These are phyloP conservation scores for Patiria pectinifera DNA, from an alignment of 53 echinoderm and acorn worm genomes.

Conservation along the genomic window DNA sequence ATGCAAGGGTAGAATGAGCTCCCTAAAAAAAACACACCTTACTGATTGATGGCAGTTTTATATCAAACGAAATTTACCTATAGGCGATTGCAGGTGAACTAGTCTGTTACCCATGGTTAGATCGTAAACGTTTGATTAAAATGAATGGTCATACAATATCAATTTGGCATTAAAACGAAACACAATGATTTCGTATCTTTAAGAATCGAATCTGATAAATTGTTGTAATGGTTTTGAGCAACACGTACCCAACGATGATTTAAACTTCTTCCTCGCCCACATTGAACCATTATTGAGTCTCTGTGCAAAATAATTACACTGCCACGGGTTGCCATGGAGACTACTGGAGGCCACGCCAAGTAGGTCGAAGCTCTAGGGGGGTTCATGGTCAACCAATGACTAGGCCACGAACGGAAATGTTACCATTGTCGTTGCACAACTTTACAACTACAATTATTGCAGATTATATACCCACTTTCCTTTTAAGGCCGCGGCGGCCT, in stretches of 20 bases:
- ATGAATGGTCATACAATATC: too few relatives aligned
- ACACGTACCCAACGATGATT: not conserved
- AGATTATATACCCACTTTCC: not conserved
- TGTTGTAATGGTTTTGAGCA: not conserved
- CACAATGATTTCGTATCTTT: not conserved
- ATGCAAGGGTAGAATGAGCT: too few relatives aligned
- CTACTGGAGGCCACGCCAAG: not conserved
- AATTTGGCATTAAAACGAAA: not conserved
- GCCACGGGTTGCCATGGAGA: not conserved
- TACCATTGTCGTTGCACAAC: slow-evolving; percentile 11
- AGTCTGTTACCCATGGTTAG: too few relatives aligned
- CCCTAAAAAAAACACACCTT: too few relatives aligned
- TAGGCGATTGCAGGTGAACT: too few relatives aligned
- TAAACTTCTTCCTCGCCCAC: not conserved
- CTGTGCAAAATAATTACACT: not conserved
- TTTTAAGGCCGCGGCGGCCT: not conserved
- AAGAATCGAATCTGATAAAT: not conserved
- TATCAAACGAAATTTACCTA: too few relatives aligned
- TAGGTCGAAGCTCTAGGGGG: not conserved
- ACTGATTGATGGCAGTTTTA: too few relatives aligned
- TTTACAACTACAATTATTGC: not conserved
- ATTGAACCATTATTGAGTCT: not conserved
- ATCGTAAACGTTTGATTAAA: too few relatives aligned
- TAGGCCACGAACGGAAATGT: not conserved
- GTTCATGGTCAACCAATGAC: slow-evolving; percentile 26